These are phyloP conservation scores for Pseudorhiza aurosa DNA, from an alignment of 30 jellyfish, hydroid and myxozoan genomes.

Conservation along the genomic window DNA sequence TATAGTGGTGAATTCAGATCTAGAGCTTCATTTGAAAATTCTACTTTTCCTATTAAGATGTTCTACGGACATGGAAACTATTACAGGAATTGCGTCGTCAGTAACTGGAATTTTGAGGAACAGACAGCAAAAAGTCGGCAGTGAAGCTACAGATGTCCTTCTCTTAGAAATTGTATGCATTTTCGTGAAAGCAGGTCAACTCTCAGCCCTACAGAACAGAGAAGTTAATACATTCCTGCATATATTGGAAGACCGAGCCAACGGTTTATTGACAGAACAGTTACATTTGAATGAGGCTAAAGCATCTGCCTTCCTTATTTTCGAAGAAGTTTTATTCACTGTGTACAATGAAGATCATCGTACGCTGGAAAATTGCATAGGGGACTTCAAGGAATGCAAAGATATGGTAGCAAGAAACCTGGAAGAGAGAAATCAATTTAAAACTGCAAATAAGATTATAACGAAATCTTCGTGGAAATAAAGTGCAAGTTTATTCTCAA, in stretches of 20 bases:
- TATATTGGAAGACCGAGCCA: slow-evolving; percentile 31
- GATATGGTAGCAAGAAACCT: neutral
- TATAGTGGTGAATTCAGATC: neutral
- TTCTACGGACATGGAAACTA: neutral
- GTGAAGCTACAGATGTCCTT: neutral
- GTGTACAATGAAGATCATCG: neutral
- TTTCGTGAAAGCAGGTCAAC: neutral
- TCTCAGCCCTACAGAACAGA: slow-evolving; percentile 1
- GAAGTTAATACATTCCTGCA: slow-evolving; percentile 14
- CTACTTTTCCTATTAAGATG: neutral
- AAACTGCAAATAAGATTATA: too few species aligned
- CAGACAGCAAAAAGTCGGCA: neutral
- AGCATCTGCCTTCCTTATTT: too few species aligned
- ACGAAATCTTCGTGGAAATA: too few species aligned
- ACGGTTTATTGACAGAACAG: neutral
- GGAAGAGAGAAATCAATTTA: too few species aligned
- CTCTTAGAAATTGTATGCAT: slow-evolving; percentile 1
- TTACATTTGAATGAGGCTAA: too few species aligned
- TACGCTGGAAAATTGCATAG: neutral
- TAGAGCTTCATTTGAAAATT: slow-evolving; percentile 1
- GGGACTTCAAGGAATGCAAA: neutral
- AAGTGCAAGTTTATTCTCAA: too few species aligned
- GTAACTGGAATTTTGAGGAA: neutral
- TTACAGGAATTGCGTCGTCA: neutral
- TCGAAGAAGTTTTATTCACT: neutral